These are phyloP conservation scores for Notodonta dromedarius DNA, from an alignment of 2,888 invertebrate species.

Conservation along the genomic window DNA sequence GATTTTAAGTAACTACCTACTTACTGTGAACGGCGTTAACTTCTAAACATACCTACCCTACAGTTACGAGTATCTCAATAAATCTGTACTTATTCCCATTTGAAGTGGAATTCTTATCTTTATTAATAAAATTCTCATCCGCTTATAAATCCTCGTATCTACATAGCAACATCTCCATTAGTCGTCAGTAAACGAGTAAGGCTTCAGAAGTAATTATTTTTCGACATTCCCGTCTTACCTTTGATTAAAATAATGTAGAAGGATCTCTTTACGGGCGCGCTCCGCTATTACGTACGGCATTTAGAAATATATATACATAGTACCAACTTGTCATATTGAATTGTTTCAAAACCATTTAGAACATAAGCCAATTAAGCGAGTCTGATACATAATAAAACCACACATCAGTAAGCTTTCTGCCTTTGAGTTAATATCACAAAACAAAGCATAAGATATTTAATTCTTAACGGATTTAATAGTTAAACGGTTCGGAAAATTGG, in stretches of 20 bases:
- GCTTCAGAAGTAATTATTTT: constrained; percentile 1
- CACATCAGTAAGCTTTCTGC: background rate
- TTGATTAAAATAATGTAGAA: constrained; percentile 1
- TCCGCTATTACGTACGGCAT: background rate
- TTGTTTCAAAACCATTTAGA: constrained; percentile 10
- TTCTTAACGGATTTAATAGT: background rate
- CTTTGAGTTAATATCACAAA: background rate
- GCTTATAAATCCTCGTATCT: background rate
- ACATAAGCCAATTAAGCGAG: constrained; percentile 30
- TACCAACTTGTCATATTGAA: too few relatives aligned
- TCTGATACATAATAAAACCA: constrained; percentile 29
- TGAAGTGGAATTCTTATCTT: background rate
- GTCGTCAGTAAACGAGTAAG: background rate
- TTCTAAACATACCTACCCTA: too few relatives aligned
- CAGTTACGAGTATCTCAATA: background rate
- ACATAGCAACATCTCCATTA: background rate
- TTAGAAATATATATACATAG: background rate
- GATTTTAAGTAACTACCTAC: too few relatives aligned
- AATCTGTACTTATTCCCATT: background rate
- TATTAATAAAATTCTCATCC: background rate
- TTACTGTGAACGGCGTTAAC: too few relatives aligned
- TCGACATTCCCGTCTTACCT: background rate
- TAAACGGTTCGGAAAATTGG: background rate
- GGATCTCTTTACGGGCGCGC: background rate
- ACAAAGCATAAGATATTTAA: background rate